Evolutionary conservation across 2,113 vertebrate species (phyloP), one percentile per base, ranked within the genome.

Genomic region (Myotis yumanensis): DNA sequence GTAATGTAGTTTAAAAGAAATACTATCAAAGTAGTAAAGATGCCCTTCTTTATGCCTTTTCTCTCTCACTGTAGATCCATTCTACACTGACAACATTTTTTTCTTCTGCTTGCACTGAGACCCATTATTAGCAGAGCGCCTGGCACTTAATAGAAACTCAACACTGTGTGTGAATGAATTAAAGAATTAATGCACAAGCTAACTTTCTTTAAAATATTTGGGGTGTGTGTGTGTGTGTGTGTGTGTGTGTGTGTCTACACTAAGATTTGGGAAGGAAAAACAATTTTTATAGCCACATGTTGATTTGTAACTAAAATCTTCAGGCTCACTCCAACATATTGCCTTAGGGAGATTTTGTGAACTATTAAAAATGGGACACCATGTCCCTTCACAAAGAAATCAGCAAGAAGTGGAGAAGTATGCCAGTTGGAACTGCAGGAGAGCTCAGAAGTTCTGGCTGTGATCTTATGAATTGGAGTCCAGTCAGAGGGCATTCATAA

Each of bases 341-440:
- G 81, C 54, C 57, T 62, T 89, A 40, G 64, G 62, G 77, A 91
- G 57, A 91, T 16, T 7, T 86, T 87, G 46, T 89, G 69, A 96
- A 59, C 59, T 69, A 69, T 76, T 96, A 91, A 95, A 89, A 92
- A 77, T 82, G 64, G n/a, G 52, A 87, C 71, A 86, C 28, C 48
- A 37, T 86, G 86, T 95, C 64, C 57, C 11, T 96, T 96, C 37
- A 86, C 75, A 82, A 62, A 96, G 43, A 91, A 95, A 87, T 90
- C 79, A 69, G n/a, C 40, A 72, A 89, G 75, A 93, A 86, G 30
- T 87, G 11, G 48, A 92, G 35, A 84, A 81, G 12, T 64, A 23
- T 73, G 71, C 88, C 87, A 90, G 2, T 11, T 48, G 46, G 43
- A 97, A 86, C 86, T 87, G 64, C 59, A 91, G 83, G 69, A 89